Base-by-base conservation (phyloP, 2,113 vertebrate genomes). In the Coturnix japonica region DNA sequence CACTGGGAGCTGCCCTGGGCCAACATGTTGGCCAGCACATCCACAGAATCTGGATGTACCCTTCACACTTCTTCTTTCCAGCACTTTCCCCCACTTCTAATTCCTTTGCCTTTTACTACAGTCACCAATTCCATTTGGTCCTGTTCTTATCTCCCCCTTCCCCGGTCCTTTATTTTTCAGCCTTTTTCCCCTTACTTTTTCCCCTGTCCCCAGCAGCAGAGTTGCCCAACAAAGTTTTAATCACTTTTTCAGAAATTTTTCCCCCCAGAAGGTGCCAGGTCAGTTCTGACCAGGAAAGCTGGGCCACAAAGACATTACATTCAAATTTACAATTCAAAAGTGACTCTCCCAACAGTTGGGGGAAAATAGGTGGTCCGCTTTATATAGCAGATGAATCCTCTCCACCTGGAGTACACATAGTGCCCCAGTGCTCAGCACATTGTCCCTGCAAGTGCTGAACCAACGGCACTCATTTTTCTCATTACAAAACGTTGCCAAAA, bases 21-120 rank as follows among this genome's bases (percentile, higher is more conserved):
- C 46, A 0, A 12, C 3, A 0, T 21, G 37, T 5, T 5, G 0
- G 3, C 44, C 6, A 0, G 49, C 26, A 30, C 7, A 1, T 75
- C 75, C 66, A 44, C 3, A 0, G 19, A 3, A 39, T 3, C 39
- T 44, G 16, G 0, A 0, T 2, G 41, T 0, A 0, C 22, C 23
- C 37, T 46, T n/a, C n/a, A 31, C 0, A 0, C 8, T 54, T 83
- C 44, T 30, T 41, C 51, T 65, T 83, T 51, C 35, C 69, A 66
- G 23, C 19, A 28, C 35, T 35, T 84, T 65, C n/a, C 37, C 3
- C 15, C 61, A 41, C 4, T 75, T 28, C 57, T 49, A 4, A 37
- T 74, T 60, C 22, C 22, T 63, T 53, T 33, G 13, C 26, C 20
- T 54, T 69, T 75, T 23, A 39, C 4, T 8, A 51, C 30, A 20